These are phyloP conservation scores for Colostygia pectinataria DNA, from an alignment of 2,888 invertebrate species.

Conservation along the genomic window DNA sequence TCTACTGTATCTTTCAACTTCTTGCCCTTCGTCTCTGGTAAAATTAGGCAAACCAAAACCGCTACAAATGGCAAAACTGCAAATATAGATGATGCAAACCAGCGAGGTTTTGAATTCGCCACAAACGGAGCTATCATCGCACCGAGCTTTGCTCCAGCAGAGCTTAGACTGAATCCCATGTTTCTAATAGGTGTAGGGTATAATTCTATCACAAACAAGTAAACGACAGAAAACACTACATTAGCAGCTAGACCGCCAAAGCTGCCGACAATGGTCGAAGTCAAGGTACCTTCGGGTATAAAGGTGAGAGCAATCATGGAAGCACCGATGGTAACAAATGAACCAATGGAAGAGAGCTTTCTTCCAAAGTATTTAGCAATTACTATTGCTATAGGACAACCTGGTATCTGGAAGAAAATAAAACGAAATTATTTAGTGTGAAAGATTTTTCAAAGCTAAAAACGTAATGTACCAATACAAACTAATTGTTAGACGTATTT, in stretches of 20 bases:
- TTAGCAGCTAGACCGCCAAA: conserved; percentile 41
- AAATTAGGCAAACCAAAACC: conserved; percentile 43
- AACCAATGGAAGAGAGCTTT: conserved; percentile 38
- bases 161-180: conserved; percentile 54
- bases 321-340: conserved; percentile 35
- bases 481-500: too few relatives aligned
- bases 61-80: conserved; percentile 50
- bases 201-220: conserved; percentile 53
- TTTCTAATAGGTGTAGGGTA: conserved; percentile 61
- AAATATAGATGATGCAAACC: conserved; percentile 55
- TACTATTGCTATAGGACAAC: conserved; percentile 39
- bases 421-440: background rate
- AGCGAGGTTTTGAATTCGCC: conserved; percentile 47
- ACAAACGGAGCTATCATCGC: conserved; percentile 59
- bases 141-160: conserved; percentile 52
- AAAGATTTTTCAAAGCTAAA: too few relatives aligned
- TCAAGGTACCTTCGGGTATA: conserved; percentile 41
- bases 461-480: too few relatives aligned
- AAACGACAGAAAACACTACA: conserved; percentile 42
- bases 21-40: conserved; percentile 61
- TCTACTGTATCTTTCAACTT: conserved; percentile 53
- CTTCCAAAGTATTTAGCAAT: conserved; percentile 49
- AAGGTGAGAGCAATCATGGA: conserved; percentile 47
- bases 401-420: conserved; percentile 48
- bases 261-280: conserved; percentile 41